Evolutionary conservation across 2,797 vertebrate species (phyloP), one percentile per base, ranked within the genome.

Genomic region (Balearica regulorum): DNA sequence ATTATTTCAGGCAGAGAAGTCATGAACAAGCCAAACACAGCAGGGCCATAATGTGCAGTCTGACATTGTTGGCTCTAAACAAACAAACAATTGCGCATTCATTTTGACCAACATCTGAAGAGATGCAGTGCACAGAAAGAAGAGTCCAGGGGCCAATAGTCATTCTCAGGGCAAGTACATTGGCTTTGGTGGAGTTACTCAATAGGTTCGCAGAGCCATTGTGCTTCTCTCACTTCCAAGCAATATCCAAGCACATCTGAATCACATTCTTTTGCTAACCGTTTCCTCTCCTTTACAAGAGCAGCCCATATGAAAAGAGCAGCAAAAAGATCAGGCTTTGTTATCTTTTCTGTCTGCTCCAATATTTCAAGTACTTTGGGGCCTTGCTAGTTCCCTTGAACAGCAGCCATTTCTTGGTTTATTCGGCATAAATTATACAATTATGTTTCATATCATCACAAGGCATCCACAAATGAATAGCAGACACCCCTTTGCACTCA

Each of bases 361-460:
- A 95, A 87, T 93, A 95, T 94, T 94, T 94, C 92, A 84, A 90
- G 78, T 13, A 76, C 77, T 95, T 90, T 44, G 76, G 62, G 54
- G 72, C 80, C 58, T 92, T 85, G 46, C 77, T 91, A 7, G 70
- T 62, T 95, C 61, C 82, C 92, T 95, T 94, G 86, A 95, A 91
- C 90, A 94, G 78, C 93, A 95, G 81, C 81, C 85, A 79, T 95
- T 72, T 85, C 90, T 96, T n/a, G 76, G 82, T 96, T 93, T 95
- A 86, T 92, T 93, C 80, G 8, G 93, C 66, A 83, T 90, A 95
- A 95, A 94, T 96, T 96, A 95, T 64, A 85, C 82, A 95, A 94
- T 96, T 95, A 91, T 62, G 78, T 93, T 96, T 95, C 91, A 95
- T 93, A 94, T 96, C 93, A 96, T 94, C 94, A 96, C 54, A 84